Evolutionary conservation across 2,797 vertebrate genomes (phyloP), one percentile per base, ranked within the genome.

Genomic region (Atherinosoma microstoma): DNA sequence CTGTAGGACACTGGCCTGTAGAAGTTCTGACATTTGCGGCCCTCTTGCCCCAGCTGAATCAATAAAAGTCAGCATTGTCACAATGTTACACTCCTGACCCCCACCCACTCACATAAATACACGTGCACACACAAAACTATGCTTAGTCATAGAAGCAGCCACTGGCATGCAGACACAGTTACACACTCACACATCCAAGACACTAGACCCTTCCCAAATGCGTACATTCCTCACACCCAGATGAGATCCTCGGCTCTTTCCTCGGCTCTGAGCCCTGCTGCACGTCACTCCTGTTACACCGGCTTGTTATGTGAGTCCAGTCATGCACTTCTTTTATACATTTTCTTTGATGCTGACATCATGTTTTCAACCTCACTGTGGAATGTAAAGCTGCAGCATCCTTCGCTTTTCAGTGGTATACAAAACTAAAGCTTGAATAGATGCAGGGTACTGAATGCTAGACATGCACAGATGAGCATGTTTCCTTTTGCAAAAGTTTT

Each of bases 181-280:
- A 84, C 79, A 79, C 83, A 60, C 79, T 88, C 76, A 85, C 91
- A 90, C 82, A 49, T 84, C 81, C 81, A 75, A 89, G 88, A 89
- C 84, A 86, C 82, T 83, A 90, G 87, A 91, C 82, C 34, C 35
- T 87, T 85, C 79, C 85, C 86, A 89, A 91, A 92, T 71, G 83
- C 59, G 64, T 73, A 68, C 89, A 94, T 92, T 93, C 88, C 84
- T 92, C 90, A 92, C 90, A 91, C 88, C 71, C 4, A 13, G 78
- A 86, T 81, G 91, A 90, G 73, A 90, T 70, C 72, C 73, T 63
- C 9, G 0, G 66, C 76, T 81, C 69, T 72, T 85, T 85, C 78
- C 85, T 89, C 58, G 65, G 82, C 84, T 67, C 61, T 4, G 13
- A 87, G 86, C 79, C 88, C 78, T 87, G 67, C 79, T 58, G 70